Percentiles rank a stretch among this genome's conserved stretches.
These are phyloP conservation scores for Dromiciops gliroides DNA, from an alignment of 2,113 vertebrate genomes.

Conservation along the genomic window DNA sequence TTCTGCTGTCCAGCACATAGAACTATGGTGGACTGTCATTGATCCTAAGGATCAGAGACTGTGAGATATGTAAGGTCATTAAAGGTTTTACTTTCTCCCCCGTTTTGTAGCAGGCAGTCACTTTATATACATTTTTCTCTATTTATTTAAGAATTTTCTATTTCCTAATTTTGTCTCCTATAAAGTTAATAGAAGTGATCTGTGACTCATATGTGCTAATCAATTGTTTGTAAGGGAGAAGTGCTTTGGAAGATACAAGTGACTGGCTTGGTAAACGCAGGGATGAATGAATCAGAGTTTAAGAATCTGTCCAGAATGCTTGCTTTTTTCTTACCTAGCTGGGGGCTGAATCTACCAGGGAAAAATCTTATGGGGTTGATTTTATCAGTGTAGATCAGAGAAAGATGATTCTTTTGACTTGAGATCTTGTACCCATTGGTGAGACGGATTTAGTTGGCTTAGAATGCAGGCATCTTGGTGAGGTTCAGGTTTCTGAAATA, in stretches of 20 bases:
- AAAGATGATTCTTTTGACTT: neutral
- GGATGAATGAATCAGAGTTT: neutral
- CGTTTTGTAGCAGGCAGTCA: neutral
- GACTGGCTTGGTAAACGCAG: neutral
- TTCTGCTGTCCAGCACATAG: neutral
- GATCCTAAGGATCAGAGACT: neutral
- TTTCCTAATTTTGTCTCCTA: neutral
- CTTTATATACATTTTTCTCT: neutral
- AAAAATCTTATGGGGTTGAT: neutral
- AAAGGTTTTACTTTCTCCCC: neutral
- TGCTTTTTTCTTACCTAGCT: neutral
- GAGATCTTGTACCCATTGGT: neutral
- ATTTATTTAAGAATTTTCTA: neutral
- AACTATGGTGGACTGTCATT: neutral
- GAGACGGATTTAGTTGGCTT: neutral
- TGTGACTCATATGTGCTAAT: neutral
- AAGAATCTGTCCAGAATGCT: neutral
- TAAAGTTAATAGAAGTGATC: neutral
- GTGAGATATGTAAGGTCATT: neutral
- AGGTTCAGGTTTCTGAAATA: neutral
- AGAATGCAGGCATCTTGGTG: neutral
- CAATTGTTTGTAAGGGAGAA: neutral
- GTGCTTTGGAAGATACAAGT: neutral
- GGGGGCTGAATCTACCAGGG: too few relatives aligned
- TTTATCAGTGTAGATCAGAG: neutral